phyloP scores from a whole-genome alignment of 2,888 invertebrate genomes.

The Heteromyza rotundicornis region DNA sequence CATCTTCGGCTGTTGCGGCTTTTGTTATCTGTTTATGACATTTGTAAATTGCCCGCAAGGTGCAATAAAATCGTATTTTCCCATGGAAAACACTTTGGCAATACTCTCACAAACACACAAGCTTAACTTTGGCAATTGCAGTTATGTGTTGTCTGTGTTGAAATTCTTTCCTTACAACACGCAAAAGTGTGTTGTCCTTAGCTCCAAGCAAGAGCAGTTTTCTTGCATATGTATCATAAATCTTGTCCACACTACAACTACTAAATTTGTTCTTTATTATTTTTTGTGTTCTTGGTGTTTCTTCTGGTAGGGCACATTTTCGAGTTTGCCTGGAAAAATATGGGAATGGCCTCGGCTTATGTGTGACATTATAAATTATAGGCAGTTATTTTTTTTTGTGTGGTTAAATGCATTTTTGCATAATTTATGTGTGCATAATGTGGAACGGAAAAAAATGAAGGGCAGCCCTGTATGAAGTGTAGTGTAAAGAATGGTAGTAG shows the following conservation, averaged over 20 bases:
- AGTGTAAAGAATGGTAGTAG: background rate
- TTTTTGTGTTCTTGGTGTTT: no score
- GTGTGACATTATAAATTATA: background rate
- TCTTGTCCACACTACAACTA: conserved; percentile 1
- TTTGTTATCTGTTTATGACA: conserved; percentile 9
- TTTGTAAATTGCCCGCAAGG: conserved; percentile 16
- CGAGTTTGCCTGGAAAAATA: background rate
- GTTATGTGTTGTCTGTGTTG: no score
- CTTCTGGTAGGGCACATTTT: background rate
- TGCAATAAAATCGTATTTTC: conserved; percentile 28
- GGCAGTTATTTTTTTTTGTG: background rate
- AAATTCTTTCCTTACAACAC: no score
- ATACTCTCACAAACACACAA: background rate
- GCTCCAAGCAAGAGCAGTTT: background rate
- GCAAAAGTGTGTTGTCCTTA: background rate
- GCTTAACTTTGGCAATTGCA: no score
- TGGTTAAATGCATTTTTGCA: background rate
- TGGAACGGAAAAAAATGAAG: no score
- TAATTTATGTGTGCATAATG: background rate
- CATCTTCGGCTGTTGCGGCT: no score
- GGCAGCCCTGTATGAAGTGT: no score
- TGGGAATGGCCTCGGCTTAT: background rate
- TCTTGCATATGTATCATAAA: conserved; percentile 3
- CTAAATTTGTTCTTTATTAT: no score
- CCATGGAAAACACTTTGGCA: conserved; percentile 1